phyloP scores from a whole-genome alignment of 2,797 vertebrate genomes.

The Enoplosus armatus region DNA sequence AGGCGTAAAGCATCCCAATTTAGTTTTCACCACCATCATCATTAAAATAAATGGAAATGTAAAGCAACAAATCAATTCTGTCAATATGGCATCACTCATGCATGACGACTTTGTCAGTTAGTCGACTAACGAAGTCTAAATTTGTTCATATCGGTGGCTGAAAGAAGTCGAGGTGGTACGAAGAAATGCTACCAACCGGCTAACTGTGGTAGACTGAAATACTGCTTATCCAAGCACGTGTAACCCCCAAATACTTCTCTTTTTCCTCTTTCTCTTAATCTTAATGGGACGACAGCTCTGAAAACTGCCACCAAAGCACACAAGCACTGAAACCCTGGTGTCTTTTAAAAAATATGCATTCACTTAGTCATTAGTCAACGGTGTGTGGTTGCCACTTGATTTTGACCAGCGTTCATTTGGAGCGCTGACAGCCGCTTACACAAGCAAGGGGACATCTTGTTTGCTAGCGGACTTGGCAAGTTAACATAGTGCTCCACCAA shows the following conservation, averaged over 20 bases:
- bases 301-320: background rate
- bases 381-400: background rate
- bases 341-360: background rate
- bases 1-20: too few species aligned
- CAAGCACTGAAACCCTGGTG: background rate
- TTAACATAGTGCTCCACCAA: too few species aligned
- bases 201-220: background rate
- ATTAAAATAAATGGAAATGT: background rate
- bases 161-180: background rate
- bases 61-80: background rate
- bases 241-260: background rate
- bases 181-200: background rate
- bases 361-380: too few species aligned
- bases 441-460: background rate
- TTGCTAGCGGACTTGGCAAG: background rate
- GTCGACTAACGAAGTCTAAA: background rate
- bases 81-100: background rate
- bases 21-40: background rate
- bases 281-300: background rate
- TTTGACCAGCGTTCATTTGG: background rate
- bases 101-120: background rate
- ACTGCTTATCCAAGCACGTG: background rate
- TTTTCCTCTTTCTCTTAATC: background rate
- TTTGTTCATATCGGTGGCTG: background rate
- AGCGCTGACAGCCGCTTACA: background rate